These are phyloP conservation scores for Catharus bicknelli DNA, from an alignment of 2,113 vertebrate genomes.

Conservation along the genomic window DNA sequence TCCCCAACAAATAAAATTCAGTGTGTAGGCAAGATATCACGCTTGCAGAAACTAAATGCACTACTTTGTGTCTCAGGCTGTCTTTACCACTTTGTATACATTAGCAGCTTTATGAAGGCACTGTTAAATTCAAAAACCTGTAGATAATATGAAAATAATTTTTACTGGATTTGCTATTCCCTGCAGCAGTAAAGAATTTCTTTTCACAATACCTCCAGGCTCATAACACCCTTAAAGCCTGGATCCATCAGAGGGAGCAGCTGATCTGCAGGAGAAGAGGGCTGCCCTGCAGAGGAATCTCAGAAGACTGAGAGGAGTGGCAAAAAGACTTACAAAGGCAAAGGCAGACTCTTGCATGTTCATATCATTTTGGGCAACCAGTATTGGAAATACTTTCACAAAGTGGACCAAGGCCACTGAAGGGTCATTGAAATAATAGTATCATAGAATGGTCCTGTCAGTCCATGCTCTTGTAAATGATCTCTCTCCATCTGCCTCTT, in stretches of 20 bases:
- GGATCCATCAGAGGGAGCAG: not conserved
- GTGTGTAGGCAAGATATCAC: conserved; percentile 21
- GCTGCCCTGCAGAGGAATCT: not conserved
- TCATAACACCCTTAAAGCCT: not conserved
- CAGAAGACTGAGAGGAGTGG: not conserved
- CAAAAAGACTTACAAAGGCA: not conserved
- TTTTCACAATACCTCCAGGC: not conserved
- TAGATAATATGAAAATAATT: not conserved
- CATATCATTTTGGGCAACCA: not conserved
- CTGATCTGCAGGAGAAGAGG: not conserved
- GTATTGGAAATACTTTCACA: not conserved
- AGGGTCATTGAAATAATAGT: not conserved
- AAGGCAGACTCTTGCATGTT: not conserved
- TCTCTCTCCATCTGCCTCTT: not conserved
- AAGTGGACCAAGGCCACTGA: not conserved
- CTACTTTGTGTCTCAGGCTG: not conserved
- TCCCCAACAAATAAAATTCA: conserved; percentile 23
- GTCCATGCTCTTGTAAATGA: too few relatives aligned
- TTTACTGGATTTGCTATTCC: not conserved
- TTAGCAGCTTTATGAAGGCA: not conserved
- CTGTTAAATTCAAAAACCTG: not conserved
- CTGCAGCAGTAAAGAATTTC: not conserved
- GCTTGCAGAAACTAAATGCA: not conserved
- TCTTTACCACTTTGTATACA: not conserved
- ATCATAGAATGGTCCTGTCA: not conserved